Percentiles rank a stretch among this genome's conserved stretches.
These are phyloP conservation scores for Centroberyx gerrardi DNA, from an alignment of 2,797 vertebrate genomes.

Conservation along the genomic window DNA sequence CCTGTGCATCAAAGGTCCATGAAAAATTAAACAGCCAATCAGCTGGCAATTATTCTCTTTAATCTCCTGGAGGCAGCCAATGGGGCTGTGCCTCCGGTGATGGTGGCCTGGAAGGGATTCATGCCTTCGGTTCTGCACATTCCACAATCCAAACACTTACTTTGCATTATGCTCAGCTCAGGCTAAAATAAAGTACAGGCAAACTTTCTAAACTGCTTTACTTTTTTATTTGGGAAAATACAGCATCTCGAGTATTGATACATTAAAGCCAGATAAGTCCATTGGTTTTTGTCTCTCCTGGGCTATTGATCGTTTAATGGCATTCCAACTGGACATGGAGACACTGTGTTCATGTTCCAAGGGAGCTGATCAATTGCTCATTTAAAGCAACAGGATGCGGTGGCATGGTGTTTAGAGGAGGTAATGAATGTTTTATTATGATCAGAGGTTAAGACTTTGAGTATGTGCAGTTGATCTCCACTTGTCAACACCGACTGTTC, in stretches of 20 bases:
- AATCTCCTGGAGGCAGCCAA: conserved; percentile 89
- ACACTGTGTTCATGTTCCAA: conserved; percentile 59
- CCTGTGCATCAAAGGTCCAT: conserved; percentile 83
- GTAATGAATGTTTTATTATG: conserved; percentile 41
- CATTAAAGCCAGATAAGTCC: conserved; percentile 55
- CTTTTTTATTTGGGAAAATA: conserved; percentile 64
- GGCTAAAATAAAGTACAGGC: conserved; percentile 74
- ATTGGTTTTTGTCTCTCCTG: conserved; percentile 47
- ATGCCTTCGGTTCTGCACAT: conserved; percentile 71
- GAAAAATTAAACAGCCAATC: conserved; percentile 89
- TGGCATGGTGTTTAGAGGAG: conserved; percentile 26
- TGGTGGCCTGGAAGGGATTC: conserved; percentile 79
- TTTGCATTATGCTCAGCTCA: conserved; percentile 84
- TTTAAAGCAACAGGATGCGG: conserved; percentile 53
- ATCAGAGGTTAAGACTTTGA: conserved; percentile 26
- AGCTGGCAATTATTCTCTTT: conserved; percentile 89
- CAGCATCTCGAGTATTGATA: conserved; percentile 55
- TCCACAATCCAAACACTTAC: conserved; percentile 81
- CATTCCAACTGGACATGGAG: conserved; percentile 55
- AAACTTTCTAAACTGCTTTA: conserved; percentile 73
- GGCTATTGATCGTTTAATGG: conserved; percentile 59
- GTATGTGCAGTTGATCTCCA: conserved; percentile 13
- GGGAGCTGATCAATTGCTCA: conserved; percentile 63
- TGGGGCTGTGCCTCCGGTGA: conserved; percentile 82
- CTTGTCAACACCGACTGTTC: conserved; percentile 34